Percentiles rank a stretch among this genome's conserved stretches.
These are phyloP conservation scores for Acridotheres tristis DNA, from an alignment of 2,797 vertebrate genomes.

Conservation along the genomic window DNA sequence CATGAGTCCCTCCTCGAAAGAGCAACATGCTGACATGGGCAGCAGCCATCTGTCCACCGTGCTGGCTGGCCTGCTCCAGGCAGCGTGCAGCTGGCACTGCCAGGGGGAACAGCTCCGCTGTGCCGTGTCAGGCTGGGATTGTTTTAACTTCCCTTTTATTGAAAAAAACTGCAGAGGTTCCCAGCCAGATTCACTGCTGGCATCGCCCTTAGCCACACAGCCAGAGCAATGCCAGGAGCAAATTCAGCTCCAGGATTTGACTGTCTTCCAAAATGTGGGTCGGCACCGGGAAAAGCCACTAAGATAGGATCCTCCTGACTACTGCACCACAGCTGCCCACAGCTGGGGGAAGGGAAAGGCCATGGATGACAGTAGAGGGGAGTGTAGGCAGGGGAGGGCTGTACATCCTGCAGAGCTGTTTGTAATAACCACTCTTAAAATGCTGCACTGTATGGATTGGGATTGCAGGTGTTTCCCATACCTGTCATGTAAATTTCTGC, in stretches of 20 bases:
- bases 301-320: neutral
- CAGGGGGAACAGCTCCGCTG: neutral
- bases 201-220: accelerated
- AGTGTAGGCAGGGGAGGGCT: neutral
- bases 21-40: neutral
- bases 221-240: neutral
- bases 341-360: neutral
- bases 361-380: neutral
- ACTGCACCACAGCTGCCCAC: neutral
- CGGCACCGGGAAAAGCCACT: accelerated
- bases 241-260: neutral
- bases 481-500: neutral
- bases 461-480: neutral
- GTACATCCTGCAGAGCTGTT: neutral
- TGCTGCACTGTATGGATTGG: neutral
- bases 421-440: neutral
- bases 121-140: accelerated
- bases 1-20: neutral
- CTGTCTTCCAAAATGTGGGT: neutral
- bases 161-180: neutral
- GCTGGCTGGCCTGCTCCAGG: neutral
- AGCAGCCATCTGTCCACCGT: neutral
- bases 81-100: neutral
- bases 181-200: neutral
- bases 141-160: neutral